Evolutionary conservation across 2,888 invertebrate species (phyloP), one percentile per base, ranked within the genome.

Genomic region (Troilus luridus): DNA sequence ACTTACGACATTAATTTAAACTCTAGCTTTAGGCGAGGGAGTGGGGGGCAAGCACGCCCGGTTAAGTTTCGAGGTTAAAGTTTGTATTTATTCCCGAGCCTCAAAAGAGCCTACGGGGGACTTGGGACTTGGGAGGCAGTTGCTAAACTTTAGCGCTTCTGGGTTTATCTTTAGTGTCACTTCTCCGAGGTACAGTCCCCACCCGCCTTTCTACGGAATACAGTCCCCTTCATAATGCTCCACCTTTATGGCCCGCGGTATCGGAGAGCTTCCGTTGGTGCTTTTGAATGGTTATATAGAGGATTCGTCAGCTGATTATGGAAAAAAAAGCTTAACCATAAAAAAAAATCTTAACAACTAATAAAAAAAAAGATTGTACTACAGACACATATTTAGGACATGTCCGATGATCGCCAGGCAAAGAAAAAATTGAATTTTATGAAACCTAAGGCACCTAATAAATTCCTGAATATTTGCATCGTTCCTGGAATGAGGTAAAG

Each of bases 81-180:
- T 85, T 85, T 85, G 85, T 85, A 85, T 85, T 85, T 85, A 85
- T 85, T 85, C 85, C n/a, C 85, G 56, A 21, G 85, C 56, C 85
- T 85, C 85, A 85, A 85, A 85, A 85, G 85, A 85, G 72, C 72
- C 72, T 41, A 77, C 72, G 56, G 85, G 85, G 85, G 85, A 85
- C 85, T 85, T 85, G 85, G 85, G 85, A 85, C 85, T 85, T 85
- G n/a, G 85, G 56, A 85, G 85, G 56, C 56, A 85, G 85, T 85
- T 85, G 85, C 56, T 85, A 85, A 85, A 85, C n/a, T 85, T 85
- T 58, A 85, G 85, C 85, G 85, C 41, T 85, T 11, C 85, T 54
- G 85, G 85, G 85, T 85, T 85, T 85, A 85, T 85, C 85, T 85
- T 85, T 85, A 85, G 56, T 85, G 85, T 85, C 85, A 85, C 85